Evolutionary conservation across 1,140 invertebrate species (phyloP).

Genomic region (Aricia agestis): DNA sequence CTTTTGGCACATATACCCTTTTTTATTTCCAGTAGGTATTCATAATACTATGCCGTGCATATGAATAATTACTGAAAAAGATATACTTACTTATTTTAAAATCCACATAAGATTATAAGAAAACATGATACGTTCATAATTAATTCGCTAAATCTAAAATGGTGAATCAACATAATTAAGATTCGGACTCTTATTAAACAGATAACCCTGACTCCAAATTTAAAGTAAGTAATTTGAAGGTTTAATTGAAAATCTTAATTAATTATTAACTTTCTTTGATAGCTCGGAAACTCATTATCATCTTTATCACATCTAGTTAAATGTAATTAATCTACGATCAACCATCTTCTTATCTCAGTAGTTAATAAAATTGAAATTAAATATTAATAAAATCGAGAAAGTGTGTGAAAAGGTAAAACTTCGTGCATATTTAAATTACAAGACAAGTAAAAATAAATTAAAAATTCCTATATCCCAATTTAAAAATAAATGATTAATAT

Average conservation of each 20-base stretch:
- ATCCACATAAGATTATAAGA: too few relatives aligned
- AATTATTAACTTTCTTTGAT: conserved; percentile 1
- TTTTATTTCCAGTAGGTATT: too few relatives aligned
- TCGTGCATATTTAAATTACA: too few relatives aligned
- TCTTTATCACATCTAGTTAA: conserved; percentile 1
- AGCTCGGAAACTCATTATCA: neutral
- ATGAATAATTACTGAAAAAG: too few relatives aligned
- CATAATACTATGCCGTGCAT: too few relatives aligned
- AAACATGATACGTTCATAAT: neutral
- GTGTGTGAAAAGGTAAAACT: too few relatives aligned
- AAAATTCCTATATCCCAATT: too few relatives aligned
- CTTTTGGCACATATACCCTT: too few relatives aligned
- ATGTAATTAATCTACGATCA: neutral
- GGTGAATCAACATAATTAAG: neutral
- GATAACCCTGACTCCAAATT: neutral
- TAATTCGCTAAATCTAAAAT: neutral
- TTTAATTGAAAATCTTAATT: conserved; percentile 1
- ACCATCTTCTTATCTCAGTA: neutral
- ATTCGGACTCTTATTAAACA: neutral
- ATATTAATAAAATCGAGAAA: neutral
- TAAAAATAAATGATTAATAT: too few relatives aligned
- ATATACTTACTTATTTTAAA: too few relatives aligned
- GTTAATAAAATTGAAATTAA: neutral
- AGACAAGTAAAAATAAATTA: too few relatives aligned
- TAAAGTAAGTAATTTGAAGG: neutral